Conservation (phyloP, 2,797 vertebrate species). For the Mormyrus proboscirostris region DNA sequence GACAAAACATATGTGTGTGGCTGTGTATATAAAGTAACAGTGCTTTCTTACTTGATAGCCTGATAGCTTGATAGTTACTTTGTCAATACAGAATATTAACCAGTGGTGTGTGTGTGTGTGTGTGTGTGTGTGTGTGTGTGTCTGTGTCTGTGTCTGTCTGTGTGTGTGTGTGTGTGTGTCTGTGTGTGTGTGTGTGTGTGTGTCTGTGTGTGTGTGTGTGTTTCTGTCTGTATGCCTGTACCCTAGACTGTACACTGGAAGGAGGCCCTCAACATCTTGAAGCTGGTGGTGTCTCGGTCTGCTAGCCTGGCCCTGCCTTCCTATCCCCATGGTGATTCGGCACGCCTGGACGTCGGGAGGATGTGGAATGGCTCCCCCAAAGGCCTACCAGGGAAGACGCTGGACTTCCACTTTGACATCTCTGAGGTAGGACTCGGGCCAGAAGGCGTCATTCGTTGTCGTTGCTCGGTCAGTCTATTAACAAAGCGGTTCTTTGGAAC, state of each 20-base stretch:
- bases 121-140: not conserved
- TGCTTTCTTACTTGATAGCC: not conserved
- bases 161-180: not conserved
- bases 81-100: not conserved
- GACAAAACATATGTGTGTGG: not conserved
- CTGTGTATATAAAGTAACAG: not conserved
- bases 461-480: not conserved
- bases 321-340: conserved; percentile 79
- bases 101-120: conserved; percentile 18
- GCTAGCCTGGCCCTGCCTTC: conserved; percentile 88
- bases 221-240: not conserved
- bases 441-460: not conserved
- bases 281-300: conserved; percentile 91
- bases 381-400: conserved; percentile 91
- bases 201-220: not conserved
- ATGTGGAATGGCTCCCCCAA: conserved; percentile 92
- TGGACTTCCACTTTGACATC: conserved; percentile 97
- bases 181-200: conserved; percentile 20
- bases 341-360: conserved; percentile 89
- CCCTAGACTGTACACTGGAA: conserved; percentile 90
- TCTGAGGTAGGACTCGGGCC: conserved; percentile 71
- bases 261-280: conserved; percentile 91
- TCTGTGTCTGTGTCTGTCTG: conserved; percentile 16
- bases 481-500: not conserved
- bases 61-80: not conserved